Evolutionary conservation across 1,140 invertebrate species (phyloP), one percentile per base, ranked within the genome.

Genomic region (Solen grandis): DNA sequence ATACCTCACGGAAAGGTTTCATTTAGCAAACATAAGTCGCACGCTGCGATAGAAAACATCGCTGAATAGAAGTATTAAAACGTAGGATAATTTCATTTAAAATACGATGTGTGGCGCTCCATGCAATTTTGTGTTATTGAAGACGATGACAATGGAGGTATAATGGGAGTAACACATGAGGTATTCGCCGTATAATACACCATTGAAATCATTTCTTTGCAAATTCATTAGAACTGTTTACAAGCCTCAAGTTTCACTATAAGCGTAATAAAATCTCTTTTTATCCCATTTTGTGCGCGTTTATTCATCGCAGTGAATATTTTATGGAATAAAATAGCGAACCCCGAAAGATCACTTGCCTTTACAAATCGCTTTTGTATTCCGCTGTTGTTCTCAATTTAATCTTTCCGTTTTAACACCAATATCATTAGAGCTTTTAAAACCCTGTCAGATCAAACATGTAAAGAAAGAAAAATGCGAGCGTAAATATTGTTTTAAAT

Each of bases 191-290:
- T 25, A 66, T 76, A 76, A 76, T 63, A 35, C 41, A 46, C n/a
- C 74, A 54, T 76, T 76, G 74, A 66, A 31, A 25, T 22, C 29
- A 29, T 55, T 66, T 76, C 74, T 76, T 62, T 66, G 27, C 41
- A 66, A 76, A 76, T 63, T 76, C 74, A 76, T 76, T 76, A 76
- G 50, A 76, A 60, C 27, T 76, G 74, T 76, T 76, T 66, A 76
- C 74, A 76, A 76, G 74, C 59, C 36, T 76, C 74, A 66, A 63
- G 74, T 66, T 76, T 54, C 60, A 33, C 62, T 76, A 76, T 76
- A 66, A 76, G 31, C n/a, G 74, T 66, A 76, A 76, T 76, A 76
- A 76, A 76, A 76, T 76, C 62, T n/a, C n/a, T 46, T 76, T 75
- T 75, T 76, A 76, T 76, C 59, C 74, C 57, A 76, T 76, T 66